These are phyloP conservation scores for Notodonta ziczac DNA, from an alignment of 2,888 invertebrate genomes.

Conservation along the genomic window DNA sequence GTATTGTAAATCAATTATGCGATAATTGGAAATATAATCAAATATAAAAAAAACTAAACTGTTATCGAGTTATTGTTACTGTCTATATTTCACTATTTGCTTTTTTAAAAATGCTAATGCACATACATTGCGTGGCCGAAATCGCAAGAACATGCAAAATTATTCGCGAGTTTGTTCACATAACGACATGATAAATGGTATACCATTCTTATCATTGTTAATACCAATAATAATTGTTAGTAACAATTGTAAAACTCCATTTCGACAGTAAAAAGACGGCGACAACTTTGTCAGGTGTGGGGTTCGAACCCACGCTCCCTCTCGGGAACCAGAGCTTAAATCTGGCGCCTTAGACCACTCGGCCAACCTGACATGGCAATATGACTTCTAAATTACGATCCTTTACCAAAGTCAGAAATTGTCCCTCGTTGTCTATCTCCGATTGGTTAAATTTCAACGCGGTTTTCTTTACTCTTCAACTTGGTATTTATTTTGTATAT, in stretches of 20 bases:
- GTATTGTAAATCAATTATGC: background rate
- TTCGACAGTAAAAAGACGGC: background rate
- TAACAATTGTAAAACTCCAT: too few relatives aligned
- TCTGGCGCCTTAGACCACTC: conserved; percentile 94
- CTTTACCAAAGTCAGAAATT: background rate
- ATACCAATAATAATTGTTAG: too few relatives aligned
- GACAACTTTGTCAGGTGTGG: conserved; percentile 87
- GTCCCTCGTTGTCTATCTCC: too few relatives aligned
- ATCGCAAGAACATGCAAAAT: background rate
- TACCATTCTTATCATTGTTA: too few relatives aligned
- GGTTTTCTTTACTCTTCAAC: too few relatives aligned
- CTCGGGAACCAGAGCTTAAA: conserved; percentile 92
- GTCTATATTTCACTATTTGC: background rate
- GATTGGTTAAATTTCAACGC: too few relatives aligned
- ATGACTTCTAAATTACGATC: background rate
- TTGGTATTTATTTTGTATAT: too few relatives aligned
- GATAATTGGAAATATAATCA: conserved; percentile 2
- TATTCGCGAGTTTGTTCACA: too few relatives aligned
- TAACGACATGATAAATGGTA: too few relatives aligned
- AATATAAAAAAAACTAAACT: background rate
- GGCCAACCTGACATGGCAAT: conserved; percentile 87
- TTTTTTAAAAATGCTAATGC: background rate
- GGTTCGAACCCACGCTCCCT: conserved; percentile 94
- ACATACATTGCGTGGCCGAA: background rate
- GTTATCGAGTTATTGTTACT: background rate